A percentile compares a stretch with the other conserved stretches of the same genome.
phyloP scores from a whole-genome alignment of 2,797 vertebrate genomes.

The Merluccius polli region DNA sequence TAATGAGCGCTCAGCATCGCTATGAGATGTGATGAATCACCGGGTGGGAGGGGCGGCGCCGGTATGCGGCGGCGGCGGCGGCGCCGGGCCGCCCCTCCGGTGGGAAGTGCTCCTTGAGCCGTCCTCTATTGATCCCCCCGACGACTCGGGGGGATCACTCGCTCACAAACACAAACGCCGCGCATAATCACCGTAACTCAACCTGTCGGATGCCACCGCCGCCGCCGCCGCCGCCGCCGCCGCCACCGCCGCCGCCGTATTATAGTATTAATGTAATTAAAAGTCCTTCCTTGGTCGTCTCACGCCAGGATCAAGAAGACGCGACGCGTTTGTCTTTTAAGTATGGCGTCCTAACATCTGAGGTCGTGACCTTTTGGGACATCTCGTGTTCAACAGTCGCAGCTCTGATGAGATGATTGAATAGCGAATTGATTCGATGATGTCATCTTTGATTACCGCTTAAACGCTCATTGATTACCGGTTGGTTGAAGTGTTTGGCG shows the following conservation, averaged over 20 bases:
- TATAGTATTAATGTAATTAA: slow-evolving; percentile 59
- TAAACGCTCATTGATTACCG: background rate
- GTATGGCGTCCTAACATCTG: no score
- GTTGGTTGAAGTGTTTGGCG: background rate
- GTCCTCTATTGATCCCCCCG: slow-evolving; percentile 62
- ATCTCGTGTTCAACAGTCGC: background rate
- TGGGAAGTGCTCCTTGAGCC: slow-evolving; percentile 62
- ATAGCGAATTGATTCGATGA: background rate
- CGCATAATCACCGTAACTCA: slow-evolving; percentile 64
- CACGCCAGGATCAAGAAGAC: background rate
- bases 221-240: slow-evolving; percentile 26
- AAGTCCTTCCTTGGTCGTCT: slow-evolving; percentile 42
- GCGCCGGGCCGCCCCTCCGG: slow-evolving; percentile 33
- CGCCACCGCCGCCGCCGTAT: slow-evolving; percentile 43
- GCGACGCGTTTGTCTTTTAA: no score
- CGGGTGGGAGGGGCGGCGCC: slow-evolving; percentile 35
- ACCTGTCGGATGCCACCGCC: slow-evolving; percentile 47
- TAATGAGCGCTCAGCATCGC: slow-evolving; percentile 45
- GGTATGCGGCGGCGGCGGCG: slow-evolving; percentile 50
- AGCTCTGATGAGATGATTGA: background rate
- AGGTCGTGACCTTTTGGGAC: background rate
- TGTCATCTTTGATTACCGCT: background rate
- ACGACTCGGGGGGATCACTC: slow-evolving; percentile 51
- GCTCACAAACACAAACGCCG: slow-evolving; percentile 45
- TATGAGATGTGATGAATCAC: slow-evolving; percentile 60